phyloP scores from a whole-genome alignment of 2,888 invertebrate species.

The Dendrolimus houi region DNA sequence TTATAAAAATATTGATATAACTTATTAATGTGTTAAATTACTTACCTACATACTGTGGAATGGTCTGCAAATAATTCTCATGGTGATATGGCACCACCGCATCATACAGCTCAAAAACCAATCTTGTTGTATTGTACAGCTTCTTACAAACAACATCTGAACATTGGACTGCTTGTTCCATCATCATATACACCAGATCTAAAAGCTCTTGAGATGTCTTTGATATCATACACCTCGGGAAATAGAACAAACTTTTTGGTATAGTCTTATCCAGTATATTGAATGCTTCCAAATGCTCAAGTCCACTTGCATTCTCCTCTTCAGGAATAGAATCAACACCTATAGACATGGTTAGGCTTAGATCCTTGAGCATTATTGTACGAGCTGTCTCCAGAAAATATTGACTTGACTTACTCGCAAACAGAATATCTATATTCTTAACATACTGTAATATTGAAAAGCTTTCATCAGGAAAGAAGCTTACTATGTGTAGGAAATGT shows the following conservation, averaged over 20 bases:
- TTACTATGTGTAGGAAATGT: conserved; percentile 72
- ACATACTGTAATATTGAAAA: conserved; percentile 80
- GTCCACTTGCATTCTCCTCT: conserved; percentile 8
- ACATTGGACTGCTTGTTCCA: conserved; percentile 80
- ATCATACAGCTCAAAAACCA: conserved; percentile 86
- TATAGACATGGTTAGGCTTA: conserved; percentile 82
- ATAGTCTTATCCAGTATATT: conserved; percentile 55
- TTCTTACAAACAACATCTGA: conserved; percentile 78
- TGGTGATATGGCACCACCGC: conserved; percentile 88
- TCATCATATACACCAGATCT: conserved; percentile 78
- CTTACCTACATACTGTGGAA: conserved; percentile 91
- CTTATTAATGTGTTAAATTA: not conserved
- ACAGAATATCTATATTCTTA: conserved; percentile 83
- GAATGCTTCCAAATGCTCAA: conserved; percentile 43
- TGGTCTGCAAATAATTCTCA: conserved; percentile 84
- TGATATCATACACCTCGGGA: conserved; percentile 77
- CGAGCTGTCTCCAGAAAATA: conserved; percentile 82
- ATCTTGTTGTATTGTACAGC: conserved; percentile 81
- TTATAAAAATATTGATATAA: no score
- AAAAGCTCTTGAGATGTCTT: conserved; percentile 79
- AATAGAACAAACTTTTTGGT: conserved; percentile 61
- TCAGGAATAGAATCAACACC: conserved; percentile 63
- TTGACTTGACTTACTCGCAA: conserved; percentile 85
- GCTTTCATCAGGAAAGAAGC: conserved; percentile 75
- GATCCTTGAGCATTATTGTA: conserved; percentile 85